Evolutionary conservation across 2,888 invertebrate species (phyloP), one percentile per base, ranked within the genome.

Genomic region (Pachydiplax longipennis): DNA sequence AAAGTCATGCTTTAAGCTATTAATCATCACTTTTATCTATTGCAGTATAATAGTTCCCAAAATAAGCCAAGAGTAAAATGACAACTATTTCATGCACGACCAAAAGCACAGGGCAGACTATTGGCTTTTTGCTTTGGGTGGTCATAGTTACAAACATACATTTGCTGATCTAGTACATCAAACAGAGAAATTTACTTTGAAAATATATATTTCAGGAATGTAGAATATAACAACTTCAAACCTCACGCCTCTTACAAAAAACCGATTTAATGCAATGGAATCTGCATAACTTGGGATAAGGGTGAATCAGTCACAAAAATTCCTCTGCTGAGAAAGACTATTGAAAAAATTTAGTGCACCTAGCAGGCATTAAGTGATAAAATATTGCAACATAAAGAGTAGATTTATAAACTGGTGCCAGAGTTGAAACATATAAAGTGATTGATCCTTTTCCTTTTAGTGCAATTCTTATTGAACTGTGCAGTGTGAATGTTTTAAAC

Each of bases 51-150:
- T 25, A 73, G 31, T 65, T 31, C 40, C 48, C 37, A 61, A 61
- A 87, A 87, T 37, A 61, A 87, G 40, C 87, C 61, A 22, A 87
- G 61, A 65, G 87, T 87, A 65, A 87, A 35, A 61, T 37, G 61
- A 65, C 31, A 22, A 61, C 37, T 87, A 87, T 37, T 15, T 87
- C 87, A 87, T 87, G 87, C 87, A 87, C 61, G 31, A 12, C 22
- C 6, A 37, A 18, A 87, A 87, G 87, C 61, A 87, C 22, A 87
- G 87, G 53, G 87, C 87, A 87, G 53, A 61, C 87, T 87, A 65
- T 61, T 61, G 65, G 87, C 61, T 40, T 87, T 53, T 65, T 35
- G 58, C 35, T 35, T 58, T 18, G 35, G 61, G 87, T 37, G 87
- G 65, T 40, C 58, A 61, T 48, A 83, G 22, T 61, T 37, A 65